phyloP scores from a whole-genome alignment of 2,113 vertebrate genomes.

The Bostrychus sinensis region DNA sequence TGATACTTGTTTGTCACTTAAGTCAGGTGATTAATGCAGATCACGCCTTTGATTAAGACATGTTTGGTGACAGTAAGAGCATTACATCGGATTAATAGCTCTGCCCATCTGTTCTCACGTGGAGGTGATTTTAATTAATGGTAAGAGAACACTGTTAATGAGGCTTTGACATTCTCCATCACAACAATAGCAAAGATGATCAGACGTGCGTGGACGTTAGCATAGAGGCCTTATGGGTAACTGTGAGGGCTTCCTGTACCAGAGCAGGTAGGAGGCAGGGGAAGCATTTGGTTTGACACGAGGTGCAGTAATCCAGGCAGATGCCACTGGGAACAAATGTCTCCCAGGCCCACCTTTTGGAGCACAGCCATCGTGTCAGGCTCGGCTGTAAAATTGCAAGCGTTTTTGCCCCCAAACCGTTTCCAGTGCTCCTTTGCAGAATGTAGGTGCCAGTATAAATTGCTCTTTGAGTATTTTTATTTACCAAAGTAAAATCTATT shows the following conservation, averaged over 20 bases:
- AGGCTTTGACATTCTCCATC: slow-evolving; percentile 41
- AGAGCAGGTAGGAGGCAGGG: slow-evolving; percentile 50
- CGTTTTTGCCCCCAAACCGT: neutral
- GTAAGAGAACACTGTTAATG: slow-evolving; percentile 67
- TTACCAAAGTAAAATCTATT: too few relatives aligned
- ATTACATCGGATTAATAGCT: slow-evolving; percentile 72
- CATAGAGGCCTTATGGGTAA: slow-evolving; percentile 32
- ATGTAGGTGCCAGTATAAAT: slow-evolving; percentile 4
- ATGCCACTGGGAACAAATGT: slow-evolving; percentile 76
- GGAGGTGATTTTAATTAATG: slow-evolving; percentile 78
- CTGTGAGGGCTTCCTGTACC: slow-evolving; percentile 10
- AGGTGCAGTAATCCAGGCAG: slow-evolving; percentile 70
- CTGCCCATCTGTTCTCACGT: slow-evolving; percentile 76
- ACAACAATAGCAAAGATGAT: slow-evolving; percentile 34
- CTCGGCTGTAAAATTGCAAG: slow-evolving; percentile 24
- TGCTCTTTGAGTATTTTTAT: slow-evolving; percentile 4
- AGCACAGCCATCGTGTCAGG: slow-evolving; percentile 44
- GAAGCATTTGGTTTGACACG: slow-evolving; percentile 65
- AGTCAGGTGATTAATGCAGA: slow-evolving; percentile 78
- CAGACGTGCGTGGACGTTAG: slow-evolving; percentile 50
- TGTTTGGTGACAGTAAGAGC: slow-evolving; percentile 77
- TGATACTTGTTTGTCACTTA: slow-evolving; percentile 80
- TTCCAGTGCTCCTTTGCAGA: neutral
- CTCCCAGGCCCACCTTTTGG: slow-evolving; percentile 68
- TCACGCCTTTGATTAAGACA: slow-evolving; percentile 78